Evolutionary conservation across 2,113 vertebrate species (phyloP).

Genomic region (Lepus americanus): DNA sequence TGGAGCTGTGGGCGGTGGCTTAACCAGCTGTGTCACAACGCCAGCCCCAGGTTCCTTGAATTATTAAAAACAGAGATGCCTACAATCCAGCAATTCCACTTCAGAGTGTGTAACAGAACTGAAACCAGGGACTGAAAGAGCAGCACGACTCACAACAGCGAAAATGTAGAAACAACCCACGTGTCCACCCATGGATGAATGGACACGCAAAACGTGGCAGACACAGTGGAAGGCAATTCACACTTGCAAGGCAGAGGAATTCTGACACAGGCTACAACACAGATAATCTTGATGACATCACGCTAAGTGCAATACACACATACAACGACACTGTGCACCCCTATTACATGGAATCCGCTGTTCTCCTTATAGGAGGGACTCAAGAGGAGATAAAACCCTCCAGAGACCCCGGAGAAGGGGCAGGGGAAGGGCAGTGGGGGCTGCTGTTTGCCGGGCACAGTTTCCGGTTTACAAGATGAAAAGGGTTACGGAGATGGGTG

Average conservation of each 20-base stretch:
- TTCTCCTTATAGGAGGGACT: background rate
- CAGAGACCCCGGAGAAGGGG: too few relatives aligned
- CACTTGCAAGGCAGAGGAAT: background rate
- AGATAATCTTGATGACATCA: background rate
- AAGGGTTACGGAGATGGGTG: background rate
- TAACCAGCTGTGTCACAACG: too few relatives aligned
- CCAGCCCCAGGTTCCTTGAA: too few relatives aligned
- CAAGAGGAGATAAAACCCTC: background rate
- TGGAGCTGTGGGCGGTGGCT: too few relatives aligned
- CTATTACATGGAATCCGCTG: too few relatives aligned
- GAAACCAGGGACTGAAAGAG: background rate
- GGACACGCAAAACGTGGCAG: background rate
- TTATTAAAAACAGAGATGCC: too few relatives aligned
- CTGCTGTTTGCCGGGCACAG: too few relatives aligned
- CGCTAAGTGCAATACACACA: background rate
- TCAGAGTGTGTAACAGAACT: too few relatives aligned
- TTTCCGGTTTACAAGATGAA: background rate
- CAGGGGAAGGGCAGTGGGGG: background rate
- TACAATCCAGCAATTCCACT: background rate
- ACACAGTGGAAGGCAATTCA: background rate
- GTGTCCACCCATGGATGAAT: background rate
- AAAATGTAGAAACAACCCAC: background rate
- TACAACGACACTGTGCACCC: background rate
- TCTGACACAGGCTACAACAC: background rate
- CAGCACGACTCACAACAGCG: background rate